Conservation (phyloP, 2,888 invertebrate genomes). For the Campopleginae sp. region DNA sequence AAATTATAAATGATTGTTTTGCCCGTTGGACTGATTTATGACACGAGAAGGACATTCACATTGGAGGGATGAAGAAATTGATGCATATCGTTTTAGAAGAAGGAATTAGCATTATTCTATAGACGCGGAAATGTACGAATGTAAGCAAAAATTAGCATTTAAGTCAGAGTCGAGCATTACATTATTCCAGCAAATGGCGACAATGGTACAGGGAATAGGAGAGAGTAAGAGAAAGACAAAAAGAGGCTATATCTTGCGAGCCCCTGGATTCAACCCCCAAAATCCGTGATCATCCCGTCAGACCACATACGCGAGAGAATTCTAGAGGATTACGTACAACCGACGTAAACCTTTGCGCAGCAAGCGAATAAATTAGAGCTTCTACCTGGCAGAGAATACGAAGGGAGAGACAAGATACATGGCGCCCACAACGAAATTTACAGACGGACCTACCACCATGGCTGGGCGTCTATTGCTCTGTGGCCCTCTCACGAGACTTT, state of each 20-base stretch:
- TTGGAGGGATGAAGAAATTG: not conserved
- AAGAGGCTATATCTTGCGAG: slow-evolving; percentile 6
- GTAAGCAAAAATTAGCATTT: slow-evolving; percentile 3
- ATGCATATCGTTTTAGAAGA: not conserved
- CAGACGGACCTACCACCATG: slow-evolving; percentile 56
- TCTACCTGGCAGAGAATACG: slow-evolving; percentile 62
- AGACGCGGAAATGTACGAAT: not conserved
- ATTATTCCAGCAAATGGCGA: slow-evolving; percentile 45
- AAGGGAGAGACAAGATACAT: slow-evolving; percentile 69
- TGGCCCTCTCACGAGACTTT: slow-evolving; percentile 70
- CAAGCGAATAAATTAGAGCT: slow-evolving; percentile 63
- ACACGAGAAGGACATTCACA: not conserved
- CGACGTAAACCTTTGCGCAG: slow-evolving; percentile 61
- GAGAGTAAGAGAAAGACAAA: not conserved
- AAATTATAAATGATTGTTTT: not conserved
- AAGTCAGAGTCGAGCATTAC: slow-evolving; percentile 17
- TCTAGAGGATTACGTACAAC: slow-evolving; percentile 61
- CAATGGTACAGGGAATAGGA: slow-evolving; percentile 5
- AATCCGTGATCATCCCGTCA: slow-evolving; percentile 59
- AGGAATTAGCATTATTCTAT: not conserved
- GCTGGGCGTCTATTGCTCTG: slow-evolving; percentile 31
- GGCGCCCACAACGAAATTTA: slow-evolving; percentile 68
- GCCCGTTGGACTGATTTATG: not conserved
- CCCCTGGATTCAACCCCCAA: slow-evolving; percentile 52
- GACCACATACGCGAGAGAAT: slow-evolving; percentile 54